Percentiles rank a stretch among this genome's conserved stretches.
Conservation (phyloP, 2,888 invertebrate species). For the Altica lythri region DNA sequence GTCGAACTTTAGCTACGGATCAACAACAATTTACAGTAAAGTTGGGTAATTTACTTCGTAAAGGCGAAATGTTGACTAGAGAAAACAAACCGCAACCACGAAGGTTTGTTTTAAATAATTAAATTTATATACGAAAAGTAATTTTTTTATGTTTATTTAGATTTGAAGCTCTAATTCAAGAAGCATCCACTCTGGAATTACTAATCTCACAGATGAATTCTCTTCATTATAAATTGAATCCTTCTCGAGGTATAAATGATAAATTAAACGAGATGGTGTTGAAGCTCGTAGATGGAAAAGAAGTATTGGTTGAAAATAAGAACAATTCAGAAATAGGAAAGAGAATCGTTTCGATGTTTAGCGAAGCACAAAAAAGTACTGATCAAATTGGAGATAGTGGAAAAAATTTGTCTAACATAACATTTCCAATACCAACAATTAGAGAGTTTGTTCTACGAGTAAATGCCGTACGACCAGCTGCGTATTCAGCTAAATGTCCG, state of each 20-base stretch:
- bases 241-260: conserved; percentile 49
- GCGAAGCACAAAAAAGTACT: conserved; percentile 62
- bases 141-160: too few species aligned
- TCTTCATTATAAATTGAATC: conserved; percentile 61
- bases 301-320: conserved; percentile 65
- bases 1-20: conserved; percentile 50
- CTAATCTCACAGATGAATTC: conserved; percentile 62
- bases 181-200: conserved; percentile 60
- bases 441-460: conserved; percentile 71
- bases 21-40: conserved; percentile 54
- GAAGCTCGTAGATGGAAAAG: conserved; percentile 62
- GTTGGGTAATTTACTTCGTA: conserved; percentile 48
- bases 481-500: conserved; percentile 65
- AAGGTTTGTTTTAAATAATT: too few species aligned
- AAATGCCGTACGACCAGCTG: conserved; percentile 64
- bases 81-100: conserved; percentile 49
- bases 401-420: conserved; percentile 11
- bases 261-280: conserved; percentile 51
- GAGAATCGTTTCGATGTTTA: conserved; percentile 64
- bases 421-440: conserved; percentile 49
- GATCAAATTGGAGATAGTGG: conserved; percentile 40
- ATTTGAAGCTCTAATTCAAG: conserved; percentile 57
- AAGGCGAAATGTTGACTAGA: conserved; percentile 52
- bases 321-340: conserved; percentile 62
- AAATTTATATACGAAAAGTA: too few species aligned